These are phyloP conservation scores for Tachina lurida DNA, from an alignment of 2,888 invertebrate genomes.

Conservation along the genomic window DNA sequence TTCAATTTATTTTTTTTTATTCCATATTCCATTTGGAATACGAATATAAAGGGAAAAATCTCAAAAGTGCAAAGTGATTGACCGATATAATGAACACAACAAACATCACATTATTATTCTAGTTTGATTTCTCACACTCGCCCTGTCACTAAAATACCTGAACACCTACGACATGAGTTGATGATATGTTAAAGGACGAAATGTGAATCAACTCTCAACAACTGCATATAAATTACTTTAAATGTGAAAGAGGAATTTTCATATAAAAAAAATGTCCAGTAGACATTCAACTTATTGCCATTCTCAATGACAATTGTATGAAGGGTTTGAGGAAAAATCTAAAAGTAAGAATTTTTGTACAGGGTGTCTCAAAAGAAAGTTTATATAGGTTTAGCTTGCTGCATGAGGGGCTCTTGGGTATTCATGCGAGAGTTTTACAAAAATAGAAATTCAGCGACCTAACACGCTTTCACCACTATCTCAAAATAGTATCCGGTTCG, in stretches of 20 bases:
- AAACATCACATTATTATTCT: neutral
- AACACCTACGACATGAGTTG: slow-evolving; percentile 14
- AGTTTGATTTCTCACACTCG: slow-evolving; percentile 5
- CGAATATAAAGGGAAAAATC: slow-evolving; percentile 2
- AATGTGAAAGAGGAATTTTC: slow-evolving; percentile 3
- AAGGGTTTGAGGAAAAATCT: neutral
- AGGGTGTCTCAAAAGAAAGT: too few species aligned
- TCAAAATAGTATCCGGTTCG: too few species aligned
- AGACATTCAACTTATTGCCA: slow-evolving; percentile 23
- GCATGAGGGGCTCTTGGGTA: too few species aligned
- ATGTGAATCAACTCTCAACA: neutral
- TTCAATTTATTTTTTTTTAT: too few species aligned
- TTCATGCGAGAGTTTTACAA: too few species aligned
- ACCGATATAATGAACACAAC: slow-evolving; percentile 6
- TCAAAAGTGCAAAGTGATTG: slow-evolving; percentile 13
- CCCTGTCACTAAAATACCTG: slow-evolving; percentile 23
- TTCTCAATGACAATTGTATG: slow-evolving; percentile 15
- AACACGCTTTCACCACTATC: too few species aligned
- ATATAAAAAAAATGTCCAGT: slow-evolving; percentile 20
- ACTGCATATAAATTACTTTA: slow-evolving; percentile 16
- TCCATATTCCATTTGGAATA: neutral
- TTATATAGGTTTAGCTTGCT: too few species aligned
- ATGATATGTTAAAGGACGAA: neutral
- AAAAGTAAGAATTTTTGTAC: neutral
- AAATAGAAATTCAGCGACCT: too few species aligned